Conservation (phyloP, 2,113 vertebrate genomes). For the Siphamia tubifer region DNA sequence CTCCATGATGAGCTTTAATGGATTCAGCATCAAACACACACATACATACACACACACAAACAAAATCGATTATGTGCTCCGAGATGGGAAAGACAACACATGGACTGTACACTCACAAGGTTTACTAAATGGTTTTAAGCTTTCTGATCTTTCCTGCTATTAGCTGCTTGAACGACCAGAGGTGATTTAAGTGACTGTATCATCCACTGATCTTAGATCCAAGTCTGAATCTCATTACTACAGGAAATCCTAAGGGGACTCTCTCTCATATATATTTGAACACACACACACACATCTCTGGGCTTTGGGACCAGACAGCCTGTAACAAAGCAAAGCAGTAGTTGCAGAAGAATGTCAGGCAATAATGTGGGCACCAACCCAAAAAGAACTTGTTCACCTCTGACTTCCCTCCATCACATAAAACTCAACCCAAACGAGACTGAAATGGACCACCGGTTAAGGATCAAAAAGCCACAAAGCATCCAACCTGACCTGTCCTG, state of each 20-base stretch:
- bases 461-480: slow-evolving; percentile 17
- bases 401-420: slow-evolving; percentile 19
- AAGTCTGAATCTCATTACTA: slow-evolving; percentile 56
- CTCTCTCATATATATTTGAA: slow-evolving; percentile 45
- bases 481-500: slow-evolving; percentile 25
- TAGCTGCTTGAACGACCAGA: slow-evolving; percentile 26
- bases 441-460: slow-evolving; percentile 13
- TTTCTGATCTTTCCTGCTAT: slow-evolving; percentile 13
- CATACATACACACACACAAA: slow-evolving; percentile 4
- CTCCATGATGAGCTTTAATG: slow-evolving; percentile 51
- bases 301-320: slow-evolving; percentile 9
- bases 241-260: slow-evolving; percentile 19
- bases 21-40: slow-evolving; percentile 16
- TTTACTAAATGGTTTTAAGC: slow-evolving; percentile 10
- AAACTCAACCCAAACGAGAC: neutral
- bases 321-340: slow-evolving; percentile 21
- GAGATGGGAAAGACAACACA: neutral
- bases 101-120: neutral
- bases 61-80: slow-evolving; percentile 21
- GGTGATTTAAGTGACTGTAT: slow-evolving; percentile 2
- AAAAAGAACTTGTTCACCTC: slow-evolving; percentile 24
- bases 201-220: slow-evolving; percentile 21
- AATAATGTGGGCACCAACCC: slow-evolving; percentile 4
- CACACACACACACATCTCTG: neutral
- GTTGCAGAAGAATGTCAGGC: slow-evolving; percentile 30